phyloP scores from a whole-genome alignment of 2,888 invertebrate genomes.

The Caradrina kadenii region DNA sequence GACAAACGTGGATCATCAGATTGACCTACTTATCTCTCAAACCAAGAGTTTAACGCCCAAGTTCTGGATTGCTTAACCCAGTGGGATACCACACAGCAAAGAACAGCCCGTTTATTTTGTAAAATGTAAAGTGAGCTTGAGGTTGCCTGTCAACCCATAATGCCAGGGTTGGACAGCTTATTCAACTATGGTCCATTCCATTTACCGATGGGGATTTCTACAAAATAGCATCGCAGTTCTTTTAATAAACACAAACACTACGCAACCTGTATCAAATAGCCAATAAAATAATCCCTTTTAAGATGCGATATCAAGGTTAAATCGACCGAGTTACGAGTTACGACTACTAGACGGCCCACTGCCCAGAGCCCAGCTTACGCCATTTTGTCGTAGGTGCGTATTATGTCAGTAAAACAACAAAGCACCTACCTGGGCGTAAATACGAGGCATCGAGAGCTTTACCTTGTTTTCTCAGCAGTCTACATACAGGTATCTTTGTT shows the following conservation, averaged over 20 bases:
- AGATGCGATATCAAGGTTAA: conserved; percentile 31
- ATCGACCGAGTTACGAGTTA: conserved; percentile 16
- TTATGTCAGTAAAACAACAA: conserved; percentile 6
- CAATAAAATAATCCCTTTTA: conserved; percentile 42
- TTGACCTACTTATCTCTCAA: not conserved
- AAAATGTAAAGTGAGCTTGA: no score
- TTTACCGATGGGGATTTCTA: no score
- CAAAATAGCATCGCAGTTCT: not conserved
- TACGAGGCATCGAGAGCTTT: no score
- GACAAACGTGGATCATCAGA: not conserved
- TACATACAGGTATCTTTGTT: no score
- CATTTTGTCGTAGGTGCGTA: conserved; percentile 15
- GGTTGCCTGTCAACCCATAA: no score
- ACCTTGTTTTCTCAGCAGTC: no score
- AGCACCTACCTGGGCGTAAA: no score
- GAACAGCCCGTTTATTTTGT: not conserved
- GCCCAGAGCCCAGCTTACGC: conserved; percentile 10
- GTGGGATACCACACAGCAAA: not conserved
- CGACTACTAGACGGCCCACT: not conserved
- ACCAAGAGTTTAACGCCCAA: not conserved
- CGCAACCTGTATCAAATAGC: conserved; percentile 26
- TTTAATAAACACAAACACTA: conserved; percentile 3
- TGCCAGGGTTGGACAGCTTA: no score
- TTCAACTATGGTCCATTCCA: no score
- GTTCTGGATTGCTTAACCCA: not conserved